Base-by-base conservation (phyloP, 2,888 invertebrate genomes). In the Altica lythri region DNA sequence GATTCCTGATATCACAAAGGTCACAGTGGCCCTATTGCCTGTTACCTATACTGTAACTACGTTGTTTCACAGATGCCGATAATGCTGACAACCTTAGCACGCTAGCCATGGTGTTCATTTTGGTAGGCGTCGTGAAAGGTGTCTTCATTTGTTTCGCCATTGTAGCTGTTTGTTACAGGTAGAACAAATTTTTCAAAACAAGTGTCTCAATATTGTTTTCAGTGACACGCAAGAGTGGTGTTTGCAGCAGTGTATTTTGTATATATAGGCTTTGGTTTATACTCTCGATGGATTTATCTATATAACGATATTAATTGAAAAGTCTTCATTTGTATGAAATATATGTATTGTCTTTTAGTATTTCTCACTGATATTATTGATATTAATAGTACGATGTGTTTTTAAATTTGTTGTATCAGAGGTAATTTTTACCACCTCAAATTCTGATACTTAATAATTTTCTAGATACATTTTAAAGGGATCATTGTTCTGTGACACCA, bases 111-210 rank as follows among this genome's bases (percentile, higher is more conserved):
- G 93, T 93, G 82, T 83, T 92, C 83, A 88, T 93, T 82, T 87
- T 93, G 84, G 90, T 92, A 79, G 87, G 87, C 79, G 90, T 91
- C 81, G 92, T 93, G 81, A 92, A 89, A 79, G 87, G 87, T 79
- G 92, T 93, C 87, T 93, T 93, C 91, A 87, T 92, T 86, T 89
- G 89, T 86, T 93, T 93, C 86, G 91, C 93, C 81, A 85, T 90
- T 82, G 85, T 90, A 86, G 93, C 93, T 80, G 89, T 90, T 86
- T 92, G 92, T 86, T 93, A 92, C 92, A 93, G 93, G 93, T 93
- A 86, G 76, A 77, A 46, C 45, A 25, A 53, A 47, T 18, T 22
- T 35, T 16, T 42, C 13, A 5, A 17, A 9, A 19, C 16, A n/a
- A 18, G 9, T 19, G 6, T 14, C 18, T 19, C 17, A 38, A 19